Percentiles rank a stretch among this genome's conserved stretches.
Conservation (phyloP, 2,113 vertebrate species). For the Semnornis frantzii region DNA sequence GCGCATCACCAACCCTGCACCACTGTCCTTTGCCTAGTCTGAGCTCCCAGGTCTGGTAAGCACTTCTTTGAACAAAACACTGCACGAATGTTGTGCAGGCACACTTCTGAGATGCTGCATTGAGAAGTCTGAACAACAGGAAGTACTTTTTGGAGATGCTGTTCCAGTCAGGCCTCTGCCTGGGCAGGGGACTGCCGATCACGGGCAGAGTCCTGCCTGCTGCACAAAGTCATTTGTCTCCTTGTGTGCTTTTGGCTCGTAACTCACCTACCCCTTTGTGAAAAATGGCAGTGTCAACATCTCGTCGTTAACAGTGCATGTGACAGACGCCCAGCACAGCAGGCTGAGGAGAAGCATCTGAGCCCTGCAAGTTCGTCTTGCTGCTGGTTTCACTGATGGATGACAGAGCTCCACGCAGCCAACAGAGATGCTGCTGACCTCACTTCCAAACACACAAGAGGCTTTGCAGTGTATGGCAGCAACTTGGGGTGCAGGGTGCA, state of each 20-base stretch:
- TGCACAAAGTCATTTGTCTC: slow-evolving; percentile 5
- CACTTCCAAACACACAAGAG: neutral
- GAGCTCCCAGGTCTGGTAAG: slow-evolving; percentile 16
- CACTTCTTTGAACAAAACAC: slow-evolving; percentile 10
- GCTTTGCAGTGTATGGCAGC: neutral
- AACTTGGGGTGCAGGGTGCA: neutral
- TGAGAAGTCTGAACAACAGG: neutral
- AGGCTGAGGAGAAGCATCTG: slow-evolving; percentile 4
- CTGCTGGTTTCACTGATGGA: slow-evolving; percentile 14
- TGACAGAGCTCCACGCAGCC: neutral
- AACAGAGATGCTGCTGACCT: slow-evolving; percentile 26
- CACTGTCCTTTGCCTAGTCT: slow-evolving; percentile 10
- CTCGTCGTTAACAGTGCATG: slow-evolving; percentile 33
- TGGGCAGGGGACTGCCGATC: neutral
- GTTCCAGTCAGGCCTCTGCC: neutral
- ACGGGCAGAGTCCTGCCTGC: neutral
- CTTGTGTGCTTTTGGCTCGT: slow-evolving; percentile 36
- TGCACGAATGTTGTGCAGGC: slow-evolving; percentile 26
- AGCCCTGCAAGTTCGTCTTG: slow-evolving; percentile 27
- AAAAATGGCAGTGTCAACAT: slow-evolving; percentile 48
- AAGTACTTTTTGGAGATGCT: neutral
- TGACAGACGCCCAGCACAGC: slow-evolving; percentile 51
- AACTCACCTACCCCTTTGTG: slow-evolving; percentile 2
- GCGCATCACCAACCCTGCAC: slow-evolving; percentile 7
- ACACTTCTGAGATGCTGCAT: neutral